Evolutionary conservation across 2,797 vertebrate genomes (phyloP).

Genomic region (Enteromius fasciolatus): DNA sequence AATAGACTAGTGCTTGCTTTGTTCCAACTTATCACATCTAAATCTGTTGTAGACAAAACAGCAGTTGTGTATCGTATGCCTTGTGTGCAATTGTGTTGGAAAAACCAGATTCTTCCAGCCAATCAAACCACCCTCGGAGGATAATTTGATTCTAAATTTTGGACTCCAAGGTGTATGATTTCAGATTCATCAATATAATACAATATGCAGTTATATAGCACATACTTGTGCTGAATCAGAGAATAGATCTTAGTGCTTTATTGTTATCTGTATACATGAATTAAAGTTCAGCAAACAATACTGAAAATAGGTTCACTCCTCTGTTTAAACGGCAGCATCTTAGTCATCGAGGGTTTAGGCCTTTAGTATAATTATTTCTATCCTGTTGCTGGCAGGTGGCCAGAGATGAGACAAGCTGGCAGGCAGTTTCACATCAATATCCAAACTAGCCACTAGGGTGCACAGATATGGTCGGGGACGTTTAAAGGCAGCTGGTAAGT

Average conservation of each 20-base stretch:
- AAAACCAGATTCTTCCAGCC: slow-evolving; percentile 25
- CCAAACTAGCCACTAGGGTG: slow-evolving; percentile 77
- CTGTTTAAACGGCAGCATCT: slow-evolving; percentile 61
- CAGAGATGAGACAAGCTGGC: slow-evolving; percentile 72
- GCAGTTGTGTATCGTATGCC: background rate
- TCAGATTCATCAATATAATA: background rate
- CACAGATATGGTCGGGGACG: slow-evolving; percentile 69
- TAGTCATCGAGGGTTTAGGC: slow-evolving; percentile 64
- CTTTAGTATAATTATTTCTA: slow-evolving; percentile 72
- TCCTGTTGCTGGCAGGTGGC: slow-evolving; percentile 69
- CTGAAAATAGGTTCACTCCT: slow-evolving; percentile 55
- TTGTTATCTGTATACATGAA: slow-evolving; percentile 34
- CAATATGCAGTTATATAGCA: slow-evolving; percentile 19
- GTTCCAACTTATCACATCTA: slow-evolving; percentile 28
- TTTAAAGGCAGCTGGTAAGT: slow-evolving; percentile 77
- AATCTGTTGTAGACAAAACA: slow-evolving; percentile 19
- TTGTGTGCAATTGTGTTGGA: slow-evolving; percentile 19
- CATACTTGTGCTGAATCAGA: slow-evolving; percentile 52
- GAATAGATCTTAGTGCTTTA: slow-evolving; percentile 53
- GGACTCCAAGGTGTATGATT: background rate
- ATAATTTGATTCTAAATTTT: background rate
- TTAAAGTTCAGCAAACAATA: slow-evolving; percentile 47
- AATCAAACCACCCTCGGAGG: slow-evolving; percentile 10
- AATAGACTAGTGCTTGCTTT: slow-evolving; percentile 35
- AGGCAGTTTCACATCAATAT: slow-evolving; percentile 76